Base-by-base conservation (phyloP, 1,140 invertebrate genomes). In the Belonocnema kinseyi region DNA sequence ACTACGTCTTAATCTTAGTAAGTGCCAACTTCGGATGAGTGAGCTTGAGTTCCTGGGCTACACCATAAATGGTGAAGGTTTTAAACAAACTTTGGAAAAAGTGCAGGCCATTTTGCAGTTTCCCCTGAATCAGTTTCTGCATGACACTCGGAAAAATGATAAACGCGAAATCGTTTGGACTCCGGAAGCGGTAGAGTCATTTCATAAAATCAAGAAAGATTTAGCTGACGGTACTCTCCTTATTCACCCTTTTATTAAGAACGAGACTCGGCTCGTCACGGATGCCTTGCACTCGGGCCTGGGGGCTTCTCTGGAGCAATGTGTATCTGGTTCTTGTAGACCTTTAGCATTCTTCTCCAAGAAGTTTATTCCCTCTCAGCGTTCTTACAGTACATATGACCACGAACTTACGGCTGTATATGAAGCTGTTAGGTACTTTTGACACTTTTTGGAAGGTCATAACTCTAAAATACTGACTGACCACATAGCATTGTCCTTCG, bases 1-100 rank as follows among this genome's bases (percentile, higher is more conserved):
- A 6, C 10, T 75, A 12, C 17, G 4, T 13, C 16, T 75, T 4
- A 58, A 66, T 16, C 12, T 50, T 12, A 33, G 61, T 16, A 66
- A 75, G 50, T 40, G 73, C 50, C 14, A 17, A 12, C 51, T 75
- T 5, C 26, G 26, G 2, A 51, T 14, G 21, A n/a, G 21, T 2
- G n/a, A 75, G 58, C 10, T 75, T 11, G 74, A 70, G 8, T 70
- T 66, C 70, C 50, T 75, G 17, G 58, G 74, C 3, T 70, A 75
- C 51, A 13, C 50, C 2, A 33, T 75, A 16, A 12, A 61, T 46
- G 2, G 16, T 19, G 14, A 50, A 11, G 73, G 73, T 6, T 17
- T 61, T 50, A 26, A 46, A 12, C 74, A 50, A 7, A 50, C 46
- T 51, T 19, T 13, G 3, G 54, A 50, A 40, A 75, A 66, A 26